Evolutionary conservation across 2,797 vertebrate species (phyloP).

Genomic region (Mycteria americana): DNA sequence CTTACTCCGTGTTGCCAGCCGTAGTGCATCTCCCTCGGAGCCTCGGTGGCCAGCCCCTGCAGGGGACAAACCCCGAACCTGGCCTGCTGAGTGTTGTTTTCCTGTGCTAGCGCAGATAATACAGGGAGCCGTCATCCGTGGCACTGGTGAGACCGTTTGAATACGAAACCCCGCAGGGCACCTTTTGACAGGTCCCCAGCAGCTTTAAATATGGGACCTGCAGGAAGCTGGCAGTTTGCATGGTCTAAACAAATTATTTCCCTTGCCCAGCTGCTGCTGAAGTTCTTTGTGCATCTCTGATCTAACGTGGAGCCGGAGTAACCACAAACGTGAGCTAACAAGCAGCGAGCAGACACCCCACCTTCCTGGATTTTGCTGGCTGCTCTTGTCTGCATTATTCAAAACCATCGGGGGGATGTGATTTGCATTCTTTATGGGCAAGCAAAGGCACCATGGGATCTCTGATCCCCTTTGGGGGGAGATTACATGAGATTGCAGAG

Average conservation of each 20-base stretch:
- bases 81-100: neutral
- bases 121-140: neutral
- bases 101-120: neutral
- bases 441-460: neutral
- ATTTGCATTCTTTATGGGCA: conserved; percentile 27
- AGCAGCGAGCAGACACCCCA: neutral
- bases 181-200: neutral
- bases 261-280: neutral
- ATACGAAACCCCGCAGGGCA: neutral
- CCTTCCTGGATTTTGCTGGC: neutral
- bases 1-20: rapidly evolving
- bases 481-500: neutral
- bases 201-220: neutral
- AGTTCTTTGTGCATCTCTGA: neutral
- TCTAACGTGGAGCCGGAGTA: neutral
- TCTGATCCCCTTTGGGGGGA: neutral
- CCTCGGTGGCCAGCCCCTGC: neutral
- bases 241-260: neutral
- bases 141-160: neutral
- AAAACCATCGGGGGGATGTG: neutral
- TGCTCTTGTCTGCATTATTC: conserved; percentile 11
- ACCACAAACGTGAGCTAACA: neutral
- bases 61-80: neutral
- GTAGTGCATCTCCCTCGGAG: neutral
- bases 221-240: neutral